Percentiles rank a stretch among this genome's conserved stretches.
Conservation (phyloP, 2,888 invertebrate species). For the Athripsodes cinereus region DNA sequence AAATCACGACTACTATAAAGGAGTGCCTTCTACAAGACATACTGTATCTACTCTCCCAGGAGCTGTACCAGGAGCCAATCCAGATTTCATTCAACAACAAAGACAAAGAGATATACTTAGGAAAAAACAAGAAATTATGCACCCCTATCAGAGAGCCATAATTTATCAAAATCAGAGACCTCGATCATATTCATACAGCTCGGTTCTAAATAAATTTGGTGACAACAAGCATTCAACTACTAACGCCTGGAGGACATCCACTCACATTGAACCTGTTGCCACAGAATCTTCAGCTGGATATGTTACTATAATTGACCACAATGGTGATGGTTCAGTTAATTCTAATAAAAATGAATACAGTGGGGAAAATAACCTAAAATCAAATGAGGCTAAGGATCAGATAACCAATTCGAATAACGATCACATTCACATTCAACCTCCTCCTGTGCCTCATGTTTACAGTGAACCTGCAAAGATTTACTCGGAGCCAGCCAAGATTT, state of each 20-base stretch:
- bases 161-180: conserved; percentile 40
- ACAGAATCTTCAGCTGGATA: conserved; percentile 26
- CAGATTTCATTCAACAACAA: conserved; percentile 47
- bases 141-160: conserved; percentile 48
- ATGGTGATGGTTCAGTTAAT: conserved; percentile 21
- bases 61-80: conserved; percentile 43
- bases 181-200: conserved; percentile 50
- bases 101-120: conserved; percentile 36
- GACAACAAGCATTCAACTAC: conserved; percentile 32
- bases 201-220: conserved; percentile 41
- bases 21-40: conserved; percentile 35
- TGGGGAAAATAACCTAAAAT: conserved; percentile 25
- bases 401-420: not conserved
- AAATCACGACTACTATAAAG: conserved; percentile 29
- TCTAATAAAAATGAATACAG: conserved; percentile 21
- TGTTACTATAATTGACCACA: conserved; percentile 27
- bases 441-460: conserved; percentile 33
- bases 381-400: conserved; percentile 24
- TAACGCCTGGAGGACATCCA: conserved; percentile 27
- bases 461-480: conserved; percentile 51
- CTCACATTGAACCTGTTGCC: conserved; percentile 20
- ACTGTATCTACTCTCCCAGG: conserved; percentile 39
- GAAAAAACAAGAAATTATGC: conserved; percentile 33
- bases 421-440: not conserved
- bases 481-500: conserved; percentile 52